Evolutionary conservation across 2,113 vertebrate species (phyloP), one percentile per base, ranked within the genome.

Genomic region (Formicarius rufipectus): DNA sequence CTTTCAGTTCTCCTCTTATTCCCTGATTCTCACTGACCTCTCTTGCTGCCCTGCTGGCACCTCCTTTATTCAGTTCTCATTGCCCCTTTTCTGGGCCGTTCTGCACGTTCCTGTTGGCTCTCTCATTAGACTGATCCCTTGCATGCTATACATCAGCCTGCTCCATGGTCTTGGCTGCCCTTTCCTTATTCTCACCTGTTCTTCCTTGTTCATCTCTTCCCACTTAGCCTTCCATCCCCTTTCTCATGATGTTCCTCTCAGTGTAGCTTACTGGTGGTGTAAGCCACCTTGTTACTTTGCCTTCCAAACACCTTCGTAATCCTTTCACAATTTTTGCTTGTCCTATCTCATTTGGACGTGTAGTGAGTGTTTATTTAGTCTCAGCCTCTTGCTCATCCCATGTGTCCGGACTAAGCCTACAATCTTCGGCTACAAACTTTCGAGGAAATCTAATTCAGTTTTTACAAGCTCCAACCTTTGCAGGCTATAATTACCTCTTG

Each of bases 401-500:
- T 52, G 56, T 1, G 0, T 86, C 72, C 7, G 8, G 63, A 44
- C 60, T 67, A 49, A 2, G 2, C 45, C 56, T 55, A 22, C 7
- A 35, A 27, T 59, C 31, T 49, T 52, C 4, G 0, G 30, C 60
- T 87, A 27, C 37, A 40, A 72, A 68, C 85, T 93, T 90, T 94
- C 59, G 14, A 96, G 93, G 95, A 94, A 95, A 81, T 52, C 49
- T 71, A 63, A 77, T 74, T 74, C 72, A 1, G 13, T 44, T 75
- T 95, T 96, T 96, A 95, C 0, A 8, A 95, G 95, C 85, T 89
- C 59, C 89, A 93, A 67, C 72, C 64, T 84, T 86, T 81, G 80
- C 83, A 96, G 52, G 35, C 85, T 97, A 4, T 96, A 97, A 97
- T 97, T 96, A 96, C 45, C 68, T 75, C 52, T 80, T 35, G 2